Evolutionary conservation across 2,113 vertebrate species (phyloP).

Genomic region (Pterocles orientalis): DNA sequence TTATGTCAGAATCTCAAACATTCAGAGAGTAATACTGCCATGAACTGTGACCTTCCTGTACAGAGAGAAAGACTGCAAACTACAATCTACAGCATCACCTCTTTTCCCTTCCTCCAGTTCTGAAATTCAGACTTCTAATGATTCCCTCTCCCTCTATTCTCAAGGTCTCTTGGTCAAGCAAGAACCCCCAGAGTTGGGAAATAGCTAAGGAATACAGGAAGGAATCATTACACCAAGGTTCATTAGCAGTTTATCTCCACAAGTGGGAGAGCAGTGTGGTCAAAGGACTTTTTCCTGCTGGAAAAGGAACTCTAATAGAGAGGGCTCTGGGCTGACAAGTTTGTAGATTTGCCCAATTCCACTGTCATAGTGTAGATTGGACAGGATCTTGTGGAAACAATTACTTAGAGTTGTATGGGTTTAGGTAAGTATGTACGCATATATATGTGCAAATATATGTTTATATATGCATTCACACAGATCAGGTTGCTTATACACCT

Average conservation of each 20-base stretch:
- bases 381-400: background rate
- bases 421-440: background rate
- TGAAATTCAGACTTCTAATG: background rate
- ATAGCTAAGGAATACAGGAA: background rate
- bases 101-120: background rate
- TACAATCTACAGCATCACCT: background rate
- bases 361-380: background rate
- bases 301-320: background rate
- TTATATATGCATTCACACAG: background rate
- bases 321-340: background rate
- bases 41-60: background rate
- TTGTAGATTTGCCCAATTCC: background rate
- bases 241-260: slow-evolving; percentile 5
- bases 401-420: background rate
- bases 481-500: background rate
- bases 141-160: background rate
- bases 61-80: background rate
- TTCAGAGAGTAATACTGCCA: background rate
- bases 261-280: background rate
- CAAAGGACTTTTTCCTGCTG: background rate
- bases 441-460: background rate
- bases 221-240: background rate
- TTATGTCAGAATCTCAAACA: background rate
- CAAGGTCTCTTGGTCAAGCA: background rate
- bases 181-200: background rate